Base-by-base conservation (phyloP, 2,113 vertebrate species). In the Odontesthes bonariensis region DNA sequence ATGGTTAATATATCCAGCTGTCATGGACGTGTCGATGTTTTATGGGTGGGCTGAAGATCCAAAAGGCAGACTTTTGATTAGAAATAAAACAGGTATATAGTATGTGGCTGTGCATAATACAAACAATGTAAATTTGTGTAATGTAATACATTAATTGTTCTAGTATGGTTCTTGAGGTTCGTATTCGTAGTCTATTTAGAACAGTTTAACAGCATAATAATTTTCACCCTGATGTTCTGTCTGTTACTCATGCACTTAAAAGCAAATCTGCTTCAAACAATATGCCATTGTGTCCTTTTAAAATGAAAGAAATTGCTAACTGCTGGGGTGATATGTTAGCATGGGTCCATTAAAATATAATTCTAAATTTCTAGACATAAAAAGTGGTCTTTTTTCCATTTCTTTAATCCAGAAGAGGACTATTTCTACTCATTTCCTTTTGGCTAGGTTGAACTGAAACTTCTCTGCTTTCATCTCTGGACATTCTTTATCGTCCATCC, bases 1-100 rank as follows among this genome's bases (percentile, higher is more conserved):
- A 19, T 33, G 75, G 60, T 73, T 73, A 61, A 42, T 73, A 23
- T 35, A 54, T 64, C 56, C 2, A 16, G 40, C 75, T 85, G 72
- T 79, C 73, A 66, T 3, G 9, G 40, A 65, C 14, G 32, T 27
- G 20, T 40, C 7, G 31, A 51, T 54, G 31, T 44, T n/a, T 20
- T 35, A 58, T 8, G 20, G 11, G 6, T 22, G 12, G 40, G 5
- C 19, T 16, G 17, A 61, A 66, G 13, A n/a, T 19, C 35, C 33
- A 20, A 51, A 27, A 32, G 0, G 12, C 35, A 38, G 35, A 38
- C 35, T 38, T 38, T 8, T 8, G 27, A 23, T 6, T 35, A 57
- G 0, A 42, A 52, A 59, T 10, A 40, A 53, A 13, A n/a, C 1
- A 58, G 16, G 5, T 38, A 3, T 13, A 49, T 1, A 38, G 10